phyloP scores from a whole-genome alignment of 2,888 invertebrate species.

The Metallyticus violacea region DNA sequence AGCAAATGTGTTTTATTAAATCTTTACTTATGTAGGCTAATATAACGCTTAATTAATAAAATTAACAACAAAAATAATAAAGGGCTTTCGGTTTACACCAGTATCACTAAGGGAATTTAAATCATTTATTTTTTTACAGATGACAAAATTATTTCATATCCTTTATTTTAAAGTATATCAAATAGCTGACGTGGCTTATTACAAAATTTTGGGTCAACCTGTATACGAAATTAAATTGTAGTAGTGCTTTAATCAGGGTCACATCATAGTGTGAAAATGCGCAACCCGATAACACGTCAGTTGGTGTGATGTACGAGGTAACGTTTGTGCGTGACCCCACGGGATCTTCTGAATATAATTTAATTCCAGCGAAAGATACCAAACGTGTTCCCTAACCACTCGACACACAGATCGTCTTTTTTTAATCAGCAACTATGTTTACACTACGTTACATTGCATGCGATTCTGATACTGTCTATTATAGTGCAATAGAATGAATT shows the following conservation, averaged over 20 bases:
- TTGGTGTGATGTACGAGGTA: not conserved
- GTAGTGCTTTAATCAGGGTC: not conserved
- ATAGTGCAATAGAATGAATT: no score
- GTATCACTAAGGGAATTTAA: no score
- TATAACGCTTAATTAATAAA: no score
- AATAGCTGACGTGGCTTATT: no score
- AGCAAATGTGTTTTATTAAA: no score
- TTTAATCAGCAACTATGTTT: not conserved
- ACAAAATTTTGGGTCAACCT: not conserved
- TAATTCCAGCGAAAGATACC: not conserved
- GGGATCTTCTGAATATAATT: not conserved
- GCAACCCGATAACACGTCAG: not conserved
- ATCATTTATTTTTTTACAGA: no score
- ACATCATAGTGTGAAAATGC: not conserved
- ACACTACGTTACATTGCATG: not conserved
- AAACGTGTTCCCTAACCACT: not conserved
- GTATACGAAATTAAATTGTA: not conserved
- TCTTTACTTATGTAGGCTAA: no score
- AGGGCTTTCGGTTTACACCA: no score
- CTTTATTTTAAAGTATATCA: no score
- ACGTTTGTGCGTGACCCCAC: not conserved
- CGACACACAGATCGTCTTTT: not conserved
- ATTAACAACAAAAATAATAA: no score
- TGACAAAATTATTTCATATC: no score
- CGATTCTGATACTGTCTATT: not conserved